Conservation (phyloP, 2,797 vertebrate genomes). For the Serranus cabrilla region DNA sequence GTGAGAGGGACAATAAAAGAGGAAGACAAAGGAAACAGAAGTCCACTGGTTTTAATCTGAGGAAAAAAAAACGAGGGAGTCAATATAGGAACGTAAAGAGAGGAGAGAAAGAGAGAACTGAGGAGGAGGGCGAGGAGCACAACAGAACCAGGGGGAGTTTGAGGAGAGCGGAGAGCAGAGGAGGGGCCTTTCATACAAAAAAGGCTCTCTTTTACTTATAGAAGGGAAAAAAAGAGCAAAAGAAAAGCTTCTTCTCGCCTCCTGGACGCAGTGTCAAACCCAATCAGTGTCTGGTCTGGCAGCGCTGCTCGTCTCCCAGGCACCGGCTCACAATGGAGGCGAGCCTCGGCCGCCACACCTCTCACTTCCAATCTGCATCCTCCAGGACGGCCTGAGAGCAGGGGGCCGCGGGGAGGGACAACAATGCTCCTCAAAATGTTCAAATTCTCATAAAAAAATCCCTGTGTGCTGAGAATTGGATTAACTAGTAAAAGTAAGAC, state of each 20-base stretch:
- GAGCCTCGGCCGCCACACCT: conserved; percentile 92
- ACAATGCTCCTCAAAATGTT: conserved; percentile 59
- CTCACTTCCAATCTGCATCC: conserved; percentile 99
- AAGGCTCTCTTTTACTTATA: conserved; percentile 89
- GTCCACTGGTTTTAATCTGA: conserved; percentile 68
- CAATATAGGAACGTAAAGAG: conserved; percentile 63
- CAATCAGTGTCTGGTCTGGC: conserved; percentile 92
- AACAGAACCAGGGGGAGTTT: conserved; percentile 73
- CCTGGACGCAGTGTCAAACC: conserved; percentile 96
- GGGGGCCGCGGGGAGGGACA: conserved; percentile 27
- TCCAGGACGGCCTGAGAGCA: conserved; percentile 74
- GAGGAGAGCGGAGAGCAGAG: conserved; percentile 83
- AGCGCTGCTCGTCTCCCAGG: conserved; percentile 81
- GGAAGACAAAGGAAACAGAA: conserved; percentile 68
- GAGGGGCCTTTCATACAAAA: conserved; percentile 90
- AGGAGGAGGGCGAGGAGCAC: conserved; percentile 66
- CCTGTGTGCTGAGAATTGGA: conserved; percentile 61
- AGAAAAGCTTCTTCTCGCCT: conserved; percentile 90
- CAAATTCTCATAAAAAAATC: conserved; percentile 63
- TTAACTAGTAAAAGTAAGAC: conserved; percentile 59
- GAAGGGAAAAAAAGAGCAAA: conserved; percentile 77
- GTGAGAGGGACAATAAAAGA: conserved; percentile 61
- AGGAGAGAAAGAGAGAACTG: conserved; percentile 59
- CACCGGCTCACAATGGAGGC: conserved; percentile 89
- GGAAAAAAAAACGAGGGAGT: conserved; percentile 58